Evolutionary conservation across 1,140 invertebrate species (phyloP), one percentile per base, ranked within the genome.

Genomic region (Globodera ellingtonae): DNA sequence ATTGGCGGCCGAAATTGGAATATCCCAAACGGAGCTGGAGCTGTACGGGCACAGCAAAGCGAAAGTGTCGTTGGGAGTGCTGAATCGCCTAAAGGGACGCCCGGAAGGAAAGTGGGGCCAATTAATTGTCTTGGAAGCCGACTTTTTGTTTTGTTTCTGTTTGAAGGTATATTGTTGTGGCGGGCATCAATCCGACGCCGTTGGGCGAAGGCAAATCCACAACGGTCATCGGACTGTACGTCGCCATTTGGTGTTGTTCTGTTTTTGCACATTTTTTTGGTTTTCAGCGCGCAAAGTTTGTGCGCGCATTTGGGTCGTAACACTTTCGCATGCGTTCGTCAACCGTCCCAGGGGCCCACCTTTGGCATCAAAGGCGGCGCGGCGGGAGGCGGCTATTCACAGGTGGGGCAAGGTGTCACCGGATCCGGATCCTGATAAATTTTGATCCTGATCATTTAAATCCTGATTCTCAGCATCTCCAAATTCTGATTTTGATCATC

Each of bases 171-270:
- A 21, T 70, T 10, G 67, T 70, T 10, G 67, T 70, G 67, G 67
- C 67, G 89, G 94, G 94, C 18, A 98, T 98, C 10, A 98, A 96
- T 0, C 96, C 97, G 0, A 99, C 97, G 0, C 95, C 96, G 0
- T 91, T 99, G 4, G 97, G 97, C 8, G 97, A 98, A 91, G 96
- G 97, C 3, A 98, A 98, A 91, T 97, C 91, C 89, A 99, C 98
- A 0, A 98, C 97, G 0, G 93, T 94, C 0, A 92, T 99, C 84
- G 98, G 98, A 52, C 90, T 99, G 72, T 77, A n/a, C 24, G 35
- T 35, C n/a, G n/a, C 6, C 18, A 77, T 15, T n/a, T 50, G 13
- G 35, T 48, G 13, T 18, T 24, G 18, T 24, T 56, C 8, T 24
- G n/a, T 67, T 44, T 46, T n/a, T 77, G 4, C 47, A 35, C 21